phyloP scores from a whole-genome alignment of 2,113 vertebrate species.

The Vombatus ursinus region DNA sequence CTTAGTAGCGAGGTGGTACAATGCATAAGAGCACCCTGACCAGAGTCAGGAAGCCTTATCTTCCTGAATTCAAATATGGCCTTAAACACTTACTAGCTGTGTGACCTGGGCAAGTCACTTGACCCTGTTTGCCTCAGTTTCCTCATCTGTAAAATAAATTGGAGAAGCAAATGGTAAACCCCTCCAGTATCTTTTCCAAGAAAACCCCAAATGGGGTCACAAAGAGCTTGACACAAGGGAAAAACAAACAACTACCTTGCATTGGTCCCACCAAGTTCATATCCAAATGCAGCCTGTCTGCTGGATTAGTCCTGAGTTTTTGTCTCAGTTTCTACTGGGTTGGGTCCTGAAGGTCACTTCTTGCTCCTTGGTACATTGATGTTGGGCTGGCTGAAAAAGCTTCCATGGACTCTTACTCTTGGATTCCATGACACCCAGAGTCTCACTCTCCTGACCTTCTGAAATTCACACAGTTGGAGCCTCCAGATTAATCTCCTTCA shows the following conservation, averaged over 20 bases:
- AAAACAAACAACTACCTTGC: background rate
- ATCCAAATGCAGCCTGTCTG: background rate
- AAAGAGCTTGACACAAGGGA: too few species aligned
- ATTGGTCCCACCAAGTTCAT: background rate
- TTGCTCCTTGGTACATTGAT: background rate
- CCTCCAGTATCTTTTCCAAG: too few species aligned
- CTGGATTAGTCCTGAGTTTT: background rate
- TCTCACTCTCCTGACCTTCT: background rate
- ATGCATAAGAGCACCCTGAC: too few species aligned
- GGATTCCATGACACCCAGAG: background rate
- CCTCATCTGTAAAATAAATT: too few species aligned
- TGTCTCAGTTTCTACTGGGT: background rate
- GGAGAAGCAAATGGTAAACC: too few species aligned
- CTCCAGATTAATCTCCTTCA: background rate
- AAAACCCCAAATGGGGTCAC: too few species aligned
- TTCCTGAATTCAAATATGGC: too few species aligned
- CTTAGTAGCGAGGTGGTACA: too few species aligned
- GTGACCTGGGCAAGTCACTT: too few species aligned
- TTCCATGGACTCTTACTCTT: background rate
- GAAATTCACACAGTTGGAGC: background rate
- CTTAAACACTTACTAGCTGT: too few species aligned
- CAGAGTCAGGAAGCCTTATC: too few species aligned
- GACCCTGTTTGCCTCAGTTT: too few species aligned
- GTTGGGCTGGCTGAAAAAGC: background rate
- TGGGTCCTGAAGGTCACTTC: background rate